Percentiles rank a stretch among this genome's conserved stretches.
Conservation (phyloP, 2,888 invertebrate genomes). For the Stegana nigrithorax region DNA sequence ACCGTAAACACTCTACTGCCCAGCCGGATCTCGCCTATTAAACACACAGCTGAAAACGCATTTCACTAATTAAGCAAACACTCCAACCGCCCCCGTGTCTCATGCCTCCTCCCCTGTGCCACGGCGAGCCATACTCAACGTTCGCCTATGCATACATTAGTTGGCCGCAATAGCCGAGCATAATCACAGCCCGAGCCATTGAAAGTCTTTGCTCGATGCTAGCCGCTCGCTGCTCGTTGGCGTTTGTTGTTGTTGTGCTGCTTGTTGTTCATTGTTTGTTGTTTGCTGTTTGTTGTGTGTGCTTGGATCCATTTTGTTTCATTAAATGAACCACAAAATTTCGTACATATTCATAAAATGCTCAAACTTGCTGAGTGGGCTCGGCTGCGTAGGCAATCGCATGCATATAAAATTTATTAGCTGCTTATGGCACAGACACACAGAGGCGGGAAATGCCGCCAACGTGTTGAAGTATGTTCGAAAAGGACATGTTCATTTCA, state of each 20-base stretch:
- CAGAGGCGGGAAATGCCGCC: neutral
- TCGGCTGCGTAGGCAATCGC: neutral
- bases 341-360: conserved; percentile 1
- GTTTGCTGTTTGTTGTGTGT: conserved; percentile 13
- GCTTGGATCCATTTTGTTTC: conserved; percentile 5
- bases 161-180: neutral
- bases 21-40: neutral
- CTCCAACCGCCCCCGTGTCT: neutral
- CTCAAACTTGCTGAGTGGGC: neutral
- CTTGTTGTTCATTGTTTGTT: neutral
- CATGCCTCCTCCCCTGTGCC: neutral
- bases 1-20: neutral
- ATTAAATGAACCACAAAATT: conserved; percentile 9
- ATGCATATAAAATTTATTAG: conserved; percentile 45
- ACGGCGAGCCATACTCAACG: neutral
- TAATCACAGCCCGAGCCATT: neutral
- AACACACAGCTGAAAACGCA: conserved; percentile 15
- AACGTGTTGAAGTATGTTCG: neutral
- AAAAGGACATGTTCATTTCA: conserved; percentile 42
- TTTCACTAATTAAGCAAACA: conserved; percentile 40
- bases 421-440: conserved; percentile 29
- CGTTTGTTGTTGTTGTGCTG: neutral
- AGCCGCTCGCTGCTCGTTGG: neutral
- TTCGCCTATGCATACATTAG: neutral
- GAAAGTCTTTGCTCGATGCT: no score